Base-by-base conservation (phyloP, 2,797 vertebrate genomes). In the Agapornis canus region DNA sequence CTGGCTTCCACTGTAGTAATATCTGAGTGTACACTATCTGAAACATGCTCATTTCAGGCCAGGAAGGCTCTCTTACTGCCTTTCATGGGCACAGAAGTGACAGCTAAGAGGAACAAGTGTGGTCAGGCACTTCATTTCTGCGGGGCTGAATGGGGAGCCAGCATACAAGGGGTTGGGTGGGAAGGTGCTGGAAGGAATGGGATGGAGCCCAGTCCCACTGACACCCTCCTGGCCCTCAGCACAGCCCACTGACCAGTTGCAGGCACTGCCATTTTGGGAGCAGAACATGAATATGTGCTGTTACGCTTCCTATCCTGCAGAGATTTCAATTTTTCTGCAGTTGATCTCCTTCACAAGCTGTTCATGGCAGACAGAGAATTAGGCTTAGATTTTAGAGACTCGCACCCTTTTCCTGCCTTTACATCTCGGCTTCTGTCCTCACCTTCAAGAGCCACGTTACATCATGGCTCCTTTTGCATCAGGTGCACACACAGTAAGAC, bases 151-250 rank as follows among this genome's bases (percentile, higher is more conserved):
- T 2, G 0, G 9, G 45, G 10, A 68, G 5, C 17, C 37, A 48
- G 13, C 0, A 0, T 26, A 12, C 26, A 29, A 42, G 17, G 14
- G 6, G 2, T 8, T 39, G 15, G 18, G 32, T 65, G 25, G 39
- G 15, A 63, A 81, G 51, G 51, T 10, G 5, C 9, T 17, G 42
- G 27, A 77, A 81, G 9, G 35, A 35, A 17, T 1, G 7, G 29
- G 39, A 63, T 35, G 26, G 23, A 72, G 1, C 13, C 13, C 39
- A 27, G 47, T 25, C 26, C 19, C 5, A 5, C 21, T 47, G 54
- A 13, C 17, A 29, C 7, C 10, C 61, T 82, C 54, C 84, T 72
- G 45, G 16, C 26, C 22, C 35, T 79, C 9, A 15, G 37, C 37
- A 18, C 29, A 76, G 13, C 18, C 59, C 26, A 4, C 18, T 48